Base-by-base conservation (phyloP, 2,888 invertebrate genomes). In the Nezara viridula region DNA sequence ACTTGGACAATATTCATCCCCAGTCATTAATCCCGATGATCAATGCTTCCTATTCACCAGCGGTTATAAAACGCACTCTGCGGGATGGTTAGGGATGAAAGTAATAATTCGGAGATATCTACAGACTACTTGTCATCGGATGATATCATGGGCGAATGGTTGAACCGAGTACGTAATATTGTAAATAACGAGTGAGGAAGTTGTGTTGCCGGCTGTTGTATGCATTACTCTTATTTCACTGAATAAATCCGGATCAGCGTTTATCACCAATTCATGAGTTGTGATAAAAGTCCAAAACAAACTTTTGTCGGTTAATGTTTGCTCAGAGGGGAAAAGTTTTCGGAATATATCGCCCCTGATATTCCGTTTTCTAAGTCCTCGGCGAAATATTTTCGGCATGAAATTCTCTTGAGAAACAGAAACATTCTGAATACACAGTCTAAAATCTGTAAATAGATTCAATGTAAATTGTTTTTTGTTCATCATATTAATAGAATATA, bases 231-330 rank as follows among this genome's bases (percentile, higher is more conserved):
- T 37, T 73, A 73, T 73, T 73, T 27, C 66, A 37, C 32, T 37
- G 66, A 73, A 73, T 73, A 73, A 73, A 73, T 73, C 66, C 21
- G 66, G 66, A 73, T 73, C 66, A 73, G 66, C 66, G 32, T 73
- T 37, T 73, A 73, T 73, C 66, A 37, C 32, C 66, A 73, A 73
- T 73, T 73, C 32, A 73, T 73, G 66, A 73, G 32, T 73, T 32
- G 66, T 73, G 32, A 73, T 73, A 37, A 73, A 73, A 73, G 66
- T 73, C 66, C 37, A 37, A 37, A 73, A 37, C 66, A 73, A 73
- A 73, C 32, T 73, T 60, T 60, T 73, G 32, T 37, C 66, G 37
- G 66, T 37, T 73, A 73, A 73, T 73, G 66, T 73, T 73, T 32
- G 66, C 66, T 73, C 32, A 37, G 66, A 37, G 37, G 19, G 66